Base-by-base conservation (phyloP, 2,888 invertebrate species). In the Myopa tessellatipennis region DNA sequence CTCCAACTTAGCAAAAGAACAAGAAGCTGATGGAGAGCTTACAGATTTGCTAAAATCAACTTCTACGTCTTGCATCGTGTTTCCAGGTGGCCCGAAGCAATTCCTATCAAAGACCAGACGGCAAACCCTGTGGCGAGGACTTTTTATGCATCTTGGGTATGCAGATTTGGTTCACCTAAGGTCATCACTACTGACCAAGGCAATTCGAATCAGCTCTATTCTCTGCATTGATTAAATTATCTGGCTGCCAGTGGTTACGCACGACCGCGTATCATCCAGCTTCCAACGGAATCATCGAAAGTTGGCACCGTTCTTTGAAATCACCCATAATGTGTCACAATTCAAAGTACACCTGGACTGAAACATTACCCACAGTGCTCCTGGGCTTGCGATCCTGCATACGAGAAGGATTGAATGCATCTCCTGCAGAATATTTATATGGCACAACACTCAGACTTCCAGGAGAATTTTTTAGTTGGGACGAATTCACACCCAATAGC, bases 201-300 rank as follows among this genome's bases (percentile, higher is more conserved):
- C 80, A 80, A 71, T 79, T 78, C 72, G 80, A 80, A 55, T 74
- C 74, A n/a, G 74, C 75, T 6, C 65, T 79, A 18, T 79, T 79
- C 52, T 67, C n/a, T 12, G 70, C 76, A 45, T 70, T 80, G 4
- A 63, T 40, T 14, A 78, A 77, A 45, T 36, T 80, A 26, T 16
- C 61, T 14, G 80, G 76, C n/a, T 73, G 68, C 5, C 10, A 65
- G 52, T 61, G 73, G n/a, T 8, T 76, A 12, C 52, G 77, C 7
- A 79, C 79, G 12, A 73, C 78, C 6, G 61, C 80, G 10, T 80
- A 79, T 52, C 76, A 80, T 67, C 77, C 79, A 18, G 60, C 75
- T 38, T 74, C 78, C 34, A 79, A 80, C 58, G 77, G 78, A 18
- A 26, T 79, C n/a, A 40, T 77, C 3, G 77, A 79, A 58, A n/a